These are phyloP conservation scores for Andrena haemorrhoa DNA, from an alignment of 2,888 invertebrate genomes.

Conservation along the genomic window DNA sequence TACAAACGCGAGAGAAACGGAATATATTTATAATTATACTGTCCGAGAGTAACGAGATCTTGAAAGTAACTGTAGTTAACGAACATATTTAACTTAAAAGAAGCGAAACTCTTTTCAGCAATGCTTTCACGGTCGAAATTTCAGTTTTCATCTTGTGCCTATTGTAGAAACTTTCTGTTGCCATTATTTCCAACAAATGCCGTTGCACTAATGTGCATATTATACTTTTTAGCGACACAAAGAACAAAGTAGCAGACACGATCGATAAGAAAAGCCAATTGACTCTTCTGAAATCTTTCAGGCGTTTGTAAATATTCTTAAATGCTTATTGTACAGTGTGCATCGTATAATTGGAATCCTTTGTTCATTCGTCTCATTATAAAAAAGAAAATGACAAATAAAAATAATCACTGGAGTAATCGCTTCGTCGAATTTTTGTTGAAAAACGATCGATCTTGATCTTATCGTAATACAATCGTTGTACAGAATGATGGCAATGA, in stretches of 20 bases:
- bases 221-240: slow-evolving; percentile 27
- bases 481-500: not conserved
- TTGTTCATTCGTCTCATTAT: slow-evolving; percentile 66
- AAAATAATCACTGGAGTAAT: slow-evolving; percentile 42
- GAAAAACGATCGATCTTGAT: not conserved
- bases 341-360: slow-evolving; percentile 66
- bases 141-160: slow-evolving; percentile 31
- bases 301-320: slow-evolving; percentile 68
- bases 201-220: slow-evolving; percentile 30
- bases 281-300: slow-evolving; percentile 50
- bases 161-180: slow-evolving; percentile 29
- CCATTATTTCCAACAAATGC: slow-evolving; percentile 23
- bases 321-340: slow-evolving; percentile 71
- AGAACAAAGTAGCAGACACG: slow-evolving; percentile 16
- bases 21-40: slow-evolving; percentile 53
- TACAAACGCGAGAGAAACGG: slow-evolving; percentile 56
- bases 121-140: slow-evolving; percentile 8
- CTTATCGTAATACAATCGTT: not conserved
- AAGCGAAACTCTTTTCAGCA: slow-evolving; percentile 7
- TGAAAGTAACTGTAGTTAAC: slow-evolving; percentile 41
- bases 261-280: slow-evolving; percentile 22
- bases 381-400: slow-evolving; percentile 59
- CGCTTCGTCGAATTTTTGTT: not conserved
- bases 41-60: slow-evolving; percentile 30
- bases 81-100: slow-evolving; percentile 8